Evolutionary conservation across 2,888 invertebrate genomes (phyloP).

Genomic region (Nomada goodeniana): DNA sequence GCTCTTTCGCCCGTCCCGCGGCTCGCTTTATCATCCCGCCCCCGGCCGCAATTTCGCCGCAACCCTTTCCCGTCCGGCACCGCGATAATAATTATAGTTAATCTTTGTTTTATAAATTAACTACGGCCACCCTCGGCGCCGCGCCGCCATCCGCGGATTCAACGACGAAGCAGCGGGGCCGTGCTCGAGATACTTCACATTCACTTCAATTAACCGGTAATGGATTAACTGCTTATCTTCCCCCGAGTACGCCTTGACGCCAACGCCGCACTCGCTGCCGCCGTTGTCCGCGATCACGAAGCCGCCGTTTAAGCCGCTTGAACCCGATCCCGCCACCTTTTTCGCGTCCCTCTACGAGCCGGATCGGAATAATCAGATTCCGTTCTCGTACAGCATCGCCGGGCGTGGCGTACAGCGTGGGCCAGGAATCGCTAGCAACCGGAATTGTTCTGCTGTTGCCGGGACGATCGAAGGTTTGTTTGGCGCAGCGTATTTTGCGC

Average conservation of each 20-base stretch:
- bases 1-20: slow-evolving; percentile 32
- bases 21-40: slow-evolving; percentile 30
- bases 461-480: no score
- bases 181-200: slow-evolving; percentile 63
- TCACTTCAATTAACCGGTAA: slow-evolving; percentile 78
- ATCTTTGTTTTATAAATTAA: slow-evolving; percentile 79
- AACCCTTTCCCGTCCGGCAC: slow-evolving; percentile 39
- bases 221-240: slow-evolving; percentile 78
- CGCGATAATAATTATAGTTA: slow-evolving; percentile 75
- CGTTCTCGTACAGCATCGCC: background rate
- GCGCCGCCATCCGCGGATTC: slow-evolving; percentile 48
- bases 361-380: background rate
- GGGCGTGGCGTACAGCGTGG: background rate
- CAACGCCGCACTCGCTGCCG: slow-evolving; percentile 19
- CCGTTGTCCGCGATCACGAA: slow-evolving; percentile 2
- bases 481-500: no score
- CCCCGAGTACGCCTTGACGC: slow-evolving; percentile 42
- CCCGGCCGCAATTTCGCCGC: slow-evolving; percentile 41
- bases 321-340: slow-evolving; percentile 2
- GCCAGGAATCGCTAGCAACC: background rate
- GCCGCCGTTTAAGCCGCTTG: slow-evolving; percentile 1
- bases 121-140: slow-evolving; percentile 47
- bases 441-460: background rate
- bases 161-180: slow-evolving; percentile 32
- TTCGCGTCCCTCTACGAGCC: background rate